Conservation (phyloP, 2,797 vertebrate species). For the Brotula barbata region DNA sequence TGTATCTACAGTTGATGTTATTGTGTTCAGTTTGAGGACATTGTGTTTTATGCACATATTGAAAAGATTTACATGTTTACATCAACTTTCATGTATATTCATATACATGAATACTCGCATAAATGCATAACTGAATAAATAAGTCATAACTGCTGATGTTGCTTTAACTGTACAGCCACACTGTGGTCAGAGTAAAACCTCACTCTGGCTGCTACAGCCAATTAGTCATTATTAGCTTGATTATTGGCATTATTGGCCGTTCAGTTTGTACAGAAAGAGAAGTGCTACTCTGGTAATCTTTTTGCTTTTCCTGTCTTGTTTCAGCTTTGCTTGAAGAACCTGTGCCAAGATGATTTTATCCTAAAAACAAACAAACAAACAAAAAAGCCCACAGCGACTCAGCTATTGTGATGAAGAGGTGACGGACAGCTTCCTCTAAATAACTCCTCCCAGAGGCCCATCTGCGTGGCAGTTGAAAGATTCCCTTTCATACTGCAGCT, state of each 20-base stretch:
- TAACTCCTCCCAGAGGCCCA: slow-evolving; percentile 41
- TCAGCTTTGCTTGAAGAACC: slow-evolving; percentile 81
- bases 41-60: not conserved
- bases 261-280: not conserved
- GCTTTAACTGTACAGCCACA: too few relatives aligned
- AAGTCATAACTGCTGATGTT: too few relatives aligned
- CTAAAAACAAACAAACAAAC: slow-evolving; percentile 21
- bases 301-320: slow-evolving; percentile 37
- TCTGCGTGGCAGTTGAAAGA: slow-evolving; percentile 38
- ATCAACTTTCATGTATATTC: not conserved
- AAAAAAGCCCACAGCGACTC: slow-evolving; percentile 12
- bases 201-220: not conserved
- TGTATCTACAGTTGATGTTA: too few relatives aligned
- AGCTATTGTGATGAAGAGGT: slow-evolving; percentile 22
- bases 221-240: not conserved
- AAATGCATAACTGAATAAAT: too few relatives aligned
- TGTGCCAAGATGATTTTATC: slow-evolving; percentile 68
- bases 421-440: slow-evolving; percentile 46
- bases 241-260: slow-evolving; percentile 12
- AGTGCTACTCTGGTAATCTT: not conserved
- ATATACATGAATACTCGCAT: too few relatives aligned
- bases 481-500: slow-evolving; percentile 54
- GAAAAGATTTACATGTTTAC: not conserved
- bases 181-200: too few relatives aligned
- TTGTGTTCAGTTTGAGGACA: not conserved